phyloP scores from a whole-genome alignment of 2,888 invertebrate genomes.

The Cartodere bifasciata region DNA sequence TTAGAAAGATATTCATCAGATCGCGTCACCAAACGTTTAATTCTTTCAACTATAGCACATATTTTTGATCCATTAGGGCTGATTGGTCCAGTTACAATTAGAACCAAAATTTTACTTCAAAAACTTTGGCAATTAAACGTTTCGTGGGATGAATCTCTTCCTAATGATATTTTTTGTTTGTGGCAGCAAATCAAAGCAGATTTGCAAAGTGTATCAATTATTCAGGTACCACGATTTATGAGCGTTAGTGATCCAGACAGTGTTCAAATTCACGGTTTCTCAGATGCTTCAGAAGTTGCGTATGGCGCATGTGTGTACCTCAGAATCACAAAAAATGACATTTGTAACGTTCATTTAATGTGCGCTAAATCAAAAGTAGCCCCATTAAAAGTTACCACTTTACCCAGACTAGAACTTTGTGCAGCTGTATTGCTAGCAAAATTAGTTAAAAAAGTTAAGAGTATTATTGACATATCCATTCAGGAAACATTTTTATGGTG shows the following conservation, averaged over 20 bases:
- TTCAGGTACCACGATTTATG: background rate
- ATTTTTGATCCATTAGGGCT: constrained; percentile 15
- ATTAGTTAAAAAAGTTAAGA: constrained; percentile 1
- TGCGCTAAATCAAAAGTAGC: constrained; percentile 1
- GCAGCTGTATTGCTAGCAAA: background rate
- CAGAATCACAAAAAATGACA: background rate
- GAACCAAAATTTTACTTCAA: constrained; percentile 16
- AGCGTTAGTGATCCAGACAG: background rate
- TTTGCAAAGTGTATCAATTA: background rate
- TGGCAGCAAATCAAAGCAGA: background rate
- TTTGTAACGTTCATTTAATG: background rate
- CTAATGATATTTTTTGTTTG: background rate
- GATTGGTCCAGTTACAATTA: constrained; percentile 10
- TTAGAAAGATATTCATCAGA: no score
- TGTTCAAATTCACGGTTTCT: background rate
- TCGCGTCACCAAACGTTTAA: constrained; percentile 16
- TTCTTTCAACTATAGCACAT: constrained; percentile 12
- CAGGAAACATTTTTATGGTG: background rate
- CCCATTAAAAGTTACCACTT: background rate
- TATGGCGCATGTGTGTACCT: background rate
- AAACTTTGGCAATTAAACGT: constrained; percentile 5
- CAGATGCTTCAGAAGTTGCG: background rate
- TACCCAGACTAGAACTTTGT: background rate
- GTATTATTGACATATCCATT: background rate
- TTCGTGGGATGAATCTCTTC: constrained; percentile 3